Evolutionary conservation across 2,113 vertebrate genomes (phyloP).

Genomic region (Puntigrus tetrazona): DNA sequence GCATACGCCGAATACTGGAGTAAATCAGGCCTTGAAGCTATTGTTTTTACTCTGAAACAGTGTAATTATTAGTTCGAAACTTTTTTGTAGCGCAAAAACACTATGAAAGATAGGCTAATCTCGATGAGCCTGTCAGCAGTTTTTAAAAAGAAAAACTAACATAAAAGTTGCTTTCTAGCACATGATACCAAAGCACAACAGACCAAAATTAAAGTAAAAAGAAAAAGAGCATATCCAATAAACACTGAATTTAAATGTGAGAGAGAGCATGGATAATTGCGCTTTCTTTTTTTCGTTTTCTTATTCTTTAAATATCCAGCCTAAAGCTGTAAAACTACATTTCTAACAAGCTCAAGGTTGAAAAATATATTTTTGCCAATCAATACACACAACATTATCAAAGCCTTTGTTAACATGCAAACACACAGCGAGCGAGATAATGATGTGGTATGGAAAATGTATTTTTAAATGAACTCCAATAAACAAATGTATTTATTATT

Average conservation of each 20-base stretch:
- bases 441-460: background rate
- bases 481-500: too few species aligned
- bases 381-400: background rate
- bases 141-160: background rate
- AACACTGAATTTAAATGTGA: constrained; percentile 1
- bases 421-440: background rate
- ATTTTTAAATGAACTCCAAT: background rate
- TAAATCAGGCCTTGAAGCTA: constrained; percentile 18
- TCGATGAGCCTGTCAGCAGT: background rate
- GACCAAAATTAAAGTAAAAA: background rate
- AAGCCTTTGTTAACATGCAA: background rate
- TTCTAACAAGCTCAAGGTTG: background rate
- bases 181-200: constrained; percentile 2
- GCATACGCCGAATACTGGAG: background rate
- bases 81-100: background rate
- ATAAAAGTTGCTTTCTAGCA: background rate
- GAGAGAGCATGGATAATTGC: background rate
- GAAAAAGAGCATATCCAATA: background rate
- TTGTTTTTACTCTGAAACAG: constrained; percentile 7
- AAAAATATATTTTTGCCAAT: background rate
- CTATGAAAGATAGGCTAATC: background rate
- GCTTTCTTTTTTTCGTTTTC: background rate
- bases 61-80: background rate
- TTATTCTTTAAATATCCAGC: background rate
- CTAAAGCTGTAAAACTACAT: background rate